Evolutionary conservation across 2,888 invertebrate species (phyloP), one percentile per base, ranked within the genome.

Genomic region (Euplagia quadripunctaria): DNA sequence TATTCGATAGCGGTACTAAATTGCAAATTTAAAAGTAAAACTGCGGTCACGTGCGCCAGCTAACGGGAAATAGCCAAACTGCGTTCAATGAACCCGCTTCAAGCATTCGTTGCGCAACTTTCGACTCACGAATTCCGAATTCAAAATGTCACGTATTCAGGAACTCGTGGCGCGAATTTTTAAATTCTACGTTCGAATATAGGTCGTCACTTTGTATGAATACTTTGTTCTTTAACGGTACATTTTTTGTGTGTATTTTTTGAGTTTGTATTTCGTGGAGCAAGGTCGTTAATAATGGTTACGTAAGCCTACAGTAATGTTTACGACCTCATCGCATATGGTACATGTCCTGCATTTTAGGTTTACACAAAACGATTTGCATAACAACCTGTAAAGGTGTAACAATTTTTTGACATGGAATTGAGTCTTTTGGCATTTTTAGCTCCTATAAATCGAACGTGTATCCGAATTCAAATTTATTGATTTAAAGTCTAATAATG

Each of bases 1-100:
- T 89, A 88, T 80, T 87, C 79, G 80, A 89, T 95, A 95, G 95
- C 94, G 92, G 93, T 90, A 95, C 88, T 87, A 91, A 89, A 90
- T 91, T 86, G 92, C 92, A 86, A 92, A 92, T 93, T 91, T 92
- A 94, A 94, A 95, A 94, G 94, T 94, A 95, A 94, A 94, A 94
- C 90, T 88, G 85, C 67, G 83, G 85, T 92, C 93, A 94, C 93
- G 93, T 91, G 91, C 93, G 91, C 90, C 87, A 85, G 70, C 92
- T 95, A 96, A 95, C 95, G 95, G 96, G 87, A 91, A 86, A 89
- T 88, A 89, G 92, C 92, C 93, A 89, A 94, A 95, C 91, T 90
- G 90, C 90, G 94, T 89, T 88, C 94, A 82, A 91, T 94, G 94
- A 95, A 92, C 94, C 88, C 87, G 76, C 72, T 74, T 72, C 52